phyloP scores from a whole-genome alignment of 2,888 invertebrate species.

The Diabrotica balteata region DNA sequence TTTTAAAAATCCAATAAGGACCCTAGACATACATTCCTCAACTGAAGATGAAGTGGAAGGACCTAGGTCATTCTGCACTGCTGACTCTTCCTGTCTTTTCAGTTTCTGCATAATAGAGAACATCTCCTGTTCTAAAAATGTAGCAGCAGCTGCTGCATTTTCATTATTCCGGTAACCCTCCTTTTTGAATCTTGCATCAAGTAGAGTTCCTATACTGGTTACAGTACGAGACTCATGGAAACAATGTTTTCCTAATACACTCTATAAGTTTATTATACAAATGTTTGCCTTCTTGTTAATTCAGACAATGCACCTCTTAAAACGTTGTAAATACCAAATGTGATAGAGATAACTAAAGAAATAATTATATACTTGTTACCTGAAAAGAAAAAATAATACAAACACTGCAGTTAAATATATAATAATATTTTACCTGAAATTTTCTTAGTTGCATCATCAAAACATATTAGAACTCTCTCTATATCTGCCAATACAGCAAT shows the following conservation, averaged over 20 bases:
- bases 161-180: conserved; percentile 8
- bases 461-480: conserved; percentile 15
- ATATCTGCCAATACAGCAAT: conserved; percentile 26
- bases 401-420: neutral
- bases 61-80: too few species aligned
- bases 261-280: neutral
- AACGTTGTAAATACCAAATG: neutral
- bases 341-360: neutral
- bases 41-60: too few species aligned
- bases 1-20: too few species aligned
- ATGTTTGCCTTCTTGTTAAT: neutral
- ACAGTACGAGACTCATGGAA: neutral
- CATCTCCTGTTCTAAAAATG: conserved; percentile 4
- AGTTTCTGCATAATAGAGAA: neutral
- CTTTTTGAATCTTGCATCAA: conserved; percentile 11
- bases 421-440: conserved; percentile 26
- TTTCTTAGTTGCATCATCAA: conserved; percentile 34
- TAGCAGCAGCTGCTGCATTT: conserved; percentile 1
- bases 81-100: too few species aligned
- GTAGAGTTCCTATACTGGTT: conserved; percentile 7
- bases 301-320: neutral
- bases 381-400: conserved; percentile 1
- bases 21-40: too few species aligned
- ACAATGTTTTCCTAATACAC: too few species aligned
- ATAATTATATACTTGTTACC: conserved; percentile 17